These are phyloP conservation scores for Clarias batrachus DNA, from an alignment of 2,113 vertebrate genomes.

Conservation along the genomic window DNA sequence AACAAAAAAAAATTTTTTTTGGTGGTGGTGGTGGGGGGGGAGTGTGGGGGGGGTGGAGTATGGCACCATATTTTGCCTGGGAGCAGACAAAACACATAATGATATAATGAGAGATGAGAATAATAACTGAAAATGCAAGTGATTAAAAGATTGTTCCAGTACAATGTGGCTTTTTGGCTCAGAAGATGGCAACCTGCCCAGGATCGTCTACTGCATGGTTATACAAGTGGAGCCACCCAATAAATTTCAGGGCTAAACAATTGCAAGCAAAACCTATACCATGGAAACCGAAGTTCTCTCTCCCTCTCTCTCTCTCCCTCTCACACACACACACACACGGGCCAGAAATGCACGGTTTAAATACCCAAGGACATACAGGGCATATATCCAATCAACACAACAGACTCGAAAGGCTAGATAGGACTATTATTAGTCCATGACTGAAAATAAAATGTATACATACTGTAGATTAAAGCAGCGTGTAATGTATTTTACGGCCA, in stretches of 20 bases:
- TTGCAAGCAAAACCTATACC: conserved; percentile 28
- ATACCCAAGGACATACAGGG: conserved; percentile 31
- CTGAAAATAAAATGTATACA: not conserved
- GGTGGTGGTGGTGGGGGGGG: not conserved
- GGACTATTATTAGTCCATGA: conserved; percentile 18
- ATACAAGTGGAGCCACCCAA: conserved; percentile 31
- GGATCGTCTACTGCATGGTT: conserved; percentile 17
- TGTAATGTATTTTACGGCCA: conserved; percentile 12
- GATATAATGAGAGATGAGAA: conserved; percentile 44
- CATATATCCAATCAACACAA: conserved; percentile 27
- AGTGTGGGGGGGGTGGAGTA: not conserved
- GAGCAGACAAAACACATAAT: conserved; percentile 37
- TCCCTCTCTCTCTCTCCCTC: not conserved
- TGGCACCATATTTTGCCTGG: not conserved
- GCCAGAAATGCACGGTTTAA: conserved; percentile 29
- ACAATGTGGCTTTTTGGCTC: conserved; percentile 44
- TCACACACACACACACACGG: not conserved
- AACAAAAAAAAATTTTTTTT: not conserved
- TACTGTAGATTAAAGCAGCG: conserved; percentile 1
- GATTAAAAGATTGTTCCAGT: conserved; percentile 33
- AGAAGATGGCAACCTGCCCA: conserved; percentile 24
- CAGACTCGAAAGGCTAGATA: conserved; percentile 21
- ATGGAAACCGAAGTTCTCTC: conserved; percentile 34
- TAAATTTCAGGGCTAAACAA: conserved; percentile 39
- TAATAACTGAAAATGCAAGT: conserved; percentile 37